phyloP scores from a whole-genome alignment of 2,797 vertebrate species.

The Sebastolobus altivelis region DNA sequence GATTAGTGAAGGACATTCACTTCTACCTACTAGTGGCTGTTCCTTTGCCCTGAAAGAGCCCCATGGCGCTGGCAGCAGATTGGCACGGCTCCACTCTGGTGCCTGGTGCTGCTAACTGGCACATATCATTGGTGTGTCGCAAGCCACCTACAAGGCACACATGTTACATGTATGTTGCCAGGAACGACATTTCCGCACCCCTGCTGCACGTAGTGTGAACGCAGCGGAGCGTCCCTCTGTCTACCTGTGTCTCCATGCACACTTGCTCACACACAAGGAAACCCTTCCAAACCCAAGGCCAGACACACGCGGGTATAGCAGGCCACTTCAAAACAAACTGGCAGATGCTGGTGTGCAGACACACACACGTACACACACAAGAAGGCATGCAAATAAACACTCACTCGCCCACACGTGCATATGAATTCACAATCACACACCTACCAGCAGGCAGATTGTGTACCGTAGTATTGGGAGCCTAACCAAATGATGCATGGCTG shows the following conservation, averaged over 20 bases:
- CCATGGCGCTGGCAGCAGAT: conserved; percentile 69
- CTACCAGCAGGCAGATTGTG: conserved; percentile 58
- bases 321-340: conserved; percentile 27
- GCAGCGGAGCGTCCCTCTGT: conserved; percentile 81
- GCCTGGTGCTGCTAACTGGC: conserved; percentile 80
- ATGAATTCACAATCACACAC: conserved; percentile 30
- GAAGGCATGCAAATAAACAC: conserved; percentile 23
- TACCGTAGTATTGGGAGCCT: conserved; percentile 53
- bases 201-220: conserved; percentile 73
- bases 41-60: conserved; percentile 60
- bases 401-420: not conserved
- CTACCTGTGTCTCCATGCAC: conserved; percentile 61
- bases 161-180: conserved; percentile 85
- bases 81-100: conserved; percentile 74
- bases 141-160: conserved; percentile 81
- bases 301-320: conserved; percentile 21
- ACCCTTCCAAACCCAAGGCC: conserved; percentile 20
- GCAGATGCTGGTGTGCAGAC: conserved; percentile 43
- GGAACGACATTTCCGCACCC: conserved; percentile 83
- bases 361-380: conserved; percentile 10
- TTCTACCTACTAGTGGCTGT: conserved; percentile 31
- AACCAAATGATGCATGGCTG: conserved; percentile 72
- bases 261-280: conserved; percentile 3
- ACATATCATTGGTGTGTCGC: conserved; percentile 64
- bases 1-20: conserved; percentile 61